These are phyloP conservation scores for Nasua narica DNA, from an alignment of 2,797 vertebrate species.

Conservation along the genomic window DNA sequence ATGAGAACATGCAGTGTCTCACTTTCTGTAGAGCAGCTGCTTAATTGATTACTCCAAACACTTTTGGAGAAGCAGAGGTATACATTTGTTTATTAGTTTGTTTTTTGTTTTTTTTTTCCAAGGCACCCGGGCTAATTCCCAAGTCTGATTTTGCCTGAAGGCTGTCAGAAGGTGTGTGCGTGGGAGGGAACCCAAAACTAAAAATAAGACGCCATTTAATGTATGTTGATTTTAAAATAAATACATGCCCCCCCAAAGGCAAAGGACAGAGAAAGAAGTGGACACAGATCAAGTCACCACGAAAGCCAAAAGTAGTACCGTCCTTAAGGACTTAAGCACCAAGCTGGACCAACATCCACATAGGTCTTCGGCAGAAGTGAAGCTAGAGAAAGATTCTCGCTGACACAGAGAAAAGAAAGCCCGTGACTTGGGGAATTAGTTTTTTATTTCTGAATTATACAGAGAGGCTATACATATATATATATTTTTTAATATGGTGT, in stretches of 20 bases:
- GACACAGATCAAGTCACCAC: not conserved
- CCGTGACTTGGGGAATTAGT: slow-evolving; percentile 35
- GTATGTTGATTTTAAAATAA: slow-evolving; percentile 33
- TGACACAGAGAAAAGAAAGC: slow-evolving; percentile 23
- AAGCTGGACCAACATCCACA: not conserved
- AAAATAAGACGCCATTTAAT: slow-evolving; percentile 10
- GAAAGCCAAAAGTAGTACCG: not conserved
- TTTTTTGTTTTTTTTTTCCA: not conserved
- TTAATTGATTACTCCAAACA: not conserved
- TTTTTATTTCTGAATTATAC: slow-evolving; percentile 82
- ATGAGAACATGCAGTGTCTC: not conserved
- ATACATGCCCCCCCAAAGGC: not conserved
- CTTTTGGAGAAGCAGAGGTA: not conserved
- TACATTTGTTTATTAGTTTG: not conserved
- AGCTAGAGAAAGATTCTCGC: not conserved
- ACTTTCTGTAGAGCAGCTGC: not conserved
- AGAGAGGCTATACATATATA: slow-evolving; percentile 61
- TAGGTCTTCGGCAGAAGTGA: not conserved
- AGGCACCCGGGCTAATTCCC: not conserved
- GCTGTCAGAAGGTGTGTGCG: not conserved
- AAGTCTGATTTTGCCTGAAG: not conserved
- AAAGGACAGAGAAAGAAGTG: not conserved
- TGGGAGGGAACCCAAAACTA: not conserved
- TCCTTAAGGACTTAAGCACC: not conserved
- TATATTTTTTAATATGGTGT: not conserved